phyloP scores from a whole-genome alignment of 2,113 vertebrate genomes.

The Eira barbara region DNA sequence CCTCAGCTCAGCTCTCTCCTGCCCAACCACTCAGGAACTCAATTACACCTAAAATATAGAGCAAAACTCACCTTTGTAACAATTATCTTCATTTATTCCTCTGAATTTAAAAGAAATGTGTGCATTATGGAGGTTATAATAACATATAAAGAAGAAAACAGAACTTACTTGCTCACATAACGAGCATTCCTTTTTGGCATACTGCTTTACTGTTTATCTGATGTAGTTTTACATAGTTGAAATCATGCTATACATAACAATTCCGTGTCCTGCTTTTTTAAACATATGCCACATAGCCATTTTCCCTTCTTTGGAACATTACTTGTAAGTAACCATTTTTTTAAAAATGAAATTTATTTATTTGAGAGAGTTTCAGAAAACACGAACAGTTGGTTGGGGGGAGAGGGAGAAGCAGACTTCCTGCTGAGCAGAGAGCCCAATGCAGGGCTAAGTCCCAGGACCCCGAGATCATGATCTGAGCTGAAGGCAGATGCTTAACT shows the following conservation, averaged over 20 bases:
- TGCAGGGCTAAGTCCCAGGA: no score
- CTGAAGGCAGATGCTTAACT: no score
- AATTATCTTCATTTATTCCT: not conserved
- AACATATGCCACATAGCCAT: not conserved
- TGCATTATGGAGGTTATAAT: not conserved
- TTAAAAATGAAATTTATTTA: no score
- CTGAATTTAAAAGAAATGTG: not conserved
- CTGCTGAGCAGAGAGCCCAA: no score
- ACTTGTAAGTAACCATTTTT: not conserved
- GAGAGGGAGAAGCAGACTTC: no score
- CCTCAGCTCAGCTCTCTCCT: rapidly evolving
- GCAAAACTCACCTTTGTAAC: not conserved
- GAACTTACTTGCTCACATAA: not conserved
- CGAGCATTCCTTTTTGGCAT: not conserved
- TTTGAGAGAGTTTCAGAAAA: no score
- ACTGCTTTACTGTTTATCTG: not conserved
- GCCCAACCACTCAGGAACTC: not conserved
- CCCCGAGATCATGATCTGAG: no score
- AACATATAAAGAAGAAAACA: not conserved
- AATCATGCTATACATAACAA: not conserved
- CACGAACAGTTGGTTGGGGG: no score
- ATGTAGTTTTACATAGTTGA: not conserved
- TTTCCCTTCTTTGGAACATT: not conserved
- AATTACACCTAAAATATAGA: not conserved
- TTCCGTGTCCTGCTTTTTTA: not conserved